phyloP scores from a whole-genome alignment of 2,113 vertebrate genomes.

The Cyphotilapia sp. region DNA sequence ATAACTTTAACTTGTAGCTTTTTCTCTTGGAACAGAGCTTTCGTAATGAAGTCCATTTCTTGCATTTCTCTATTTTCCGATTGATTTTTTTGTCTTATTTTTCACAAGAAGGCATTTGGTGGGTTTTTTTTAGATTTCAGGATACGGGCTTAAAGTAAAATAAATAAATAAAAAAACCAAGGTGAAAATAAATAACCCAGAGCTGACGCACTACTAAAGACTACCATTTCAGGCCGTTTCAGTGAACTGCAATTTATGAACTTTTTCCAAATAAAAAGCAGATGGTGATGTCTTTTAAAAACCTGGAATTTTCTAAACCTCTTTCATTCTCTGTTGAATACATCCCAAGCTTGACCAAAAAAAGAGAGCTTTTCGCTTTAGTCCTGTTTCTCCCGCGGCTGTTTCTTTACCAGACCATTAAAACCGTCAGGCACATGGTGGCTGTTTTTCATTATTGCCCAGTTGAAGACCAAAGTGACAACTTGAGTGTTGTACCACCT shows the following conservation, averaged over 20 bases:
- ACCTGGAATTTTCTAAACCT: neutral
- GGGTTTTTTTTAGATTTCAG: neutral
- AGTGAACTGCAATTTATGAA: neutral
- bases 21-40: neutral
- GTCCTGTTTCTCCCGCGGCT: neutral
- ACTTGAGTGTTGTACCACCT: neutral
- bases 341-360: neutral
- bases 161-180: neutral
- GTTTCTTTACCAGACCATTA: neutral
- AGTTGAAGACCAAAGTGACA: neutral
- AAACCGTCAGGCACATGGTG: neutral
- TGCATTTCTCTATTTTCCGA: neutral
- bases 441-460: neutral
- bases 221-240: neutral
- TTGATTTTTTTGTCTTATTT: neutral
- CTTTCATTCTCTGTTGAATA: conserved; percentile 13
- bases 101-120: neutral
- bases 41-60: neutral
- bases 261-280: neutral
- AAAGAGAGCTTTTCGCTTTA: neutral
- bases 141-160: neutral
- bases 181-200: neutral
- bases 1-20: neutral
- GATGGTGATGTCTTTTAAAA: neutral
- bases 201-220: neutral